Evolutionary conservation across 2,888 invertebrate species (phyloP), one percentile per base, ranked within the genome.

Genomic region (Spicauda simplicius): DNA sequence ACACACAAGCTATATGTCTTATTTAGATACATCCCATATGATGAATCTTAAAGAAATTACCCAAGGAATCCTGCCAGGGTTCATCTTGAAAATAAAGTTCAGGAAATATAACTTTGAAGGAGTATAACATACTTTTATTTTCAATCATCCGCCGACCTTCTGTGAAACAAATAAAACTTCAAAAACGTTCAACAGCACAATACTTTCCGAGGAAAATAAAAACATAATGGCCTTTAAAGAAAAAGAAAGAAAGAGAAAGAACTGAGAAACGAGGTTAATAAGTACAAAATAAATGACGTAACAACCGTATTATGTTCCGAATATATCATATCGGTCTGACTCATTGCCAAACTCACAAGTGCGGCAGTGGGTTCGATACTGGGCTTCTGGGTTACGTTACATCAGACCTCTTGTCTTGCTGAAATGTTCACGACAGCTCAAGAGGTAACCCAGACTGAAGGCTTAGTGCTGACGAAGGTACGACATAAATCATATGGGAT

Each of bases 281-380:
- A 62, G 19, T 20, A 56, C n/a, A 55, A 45, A 56, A 55, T 30
- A 55, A 55, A 62, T 62, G 53, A 50, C n/a, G 56, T 60, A 61
- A 67, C 8, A 56, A 50, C 45, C 16, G 55, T 66, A 56, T 61
- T 56, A 67, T 56, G 67, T 48, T 67, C 67, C 61, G 56, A 67
- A 67, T 67, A 67, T 61, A 61, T 54, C 61, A 66, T 60, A 56
- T 66, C 33, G 55, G 50, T 8, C 65, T 67, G 67, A 67, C 16
- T 67, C 67, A 67, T 67, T 61, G 56, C 60, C 66, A 60, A 66
- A 60, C 66, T 66, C 60, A 60, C 66, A 67, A 67, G 66, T 60
- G 54, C 41, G 50, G 60, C 61, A 33, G 55, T 60, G 19, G 30
- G 25, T 60, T 50, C 33, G 20, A 50, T 60, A 25, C 25, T 25